Base-by-base conservation (phyloP, 2,113 vertebrate genomes). In the Ptychochromis oligacanthus region DNA sequence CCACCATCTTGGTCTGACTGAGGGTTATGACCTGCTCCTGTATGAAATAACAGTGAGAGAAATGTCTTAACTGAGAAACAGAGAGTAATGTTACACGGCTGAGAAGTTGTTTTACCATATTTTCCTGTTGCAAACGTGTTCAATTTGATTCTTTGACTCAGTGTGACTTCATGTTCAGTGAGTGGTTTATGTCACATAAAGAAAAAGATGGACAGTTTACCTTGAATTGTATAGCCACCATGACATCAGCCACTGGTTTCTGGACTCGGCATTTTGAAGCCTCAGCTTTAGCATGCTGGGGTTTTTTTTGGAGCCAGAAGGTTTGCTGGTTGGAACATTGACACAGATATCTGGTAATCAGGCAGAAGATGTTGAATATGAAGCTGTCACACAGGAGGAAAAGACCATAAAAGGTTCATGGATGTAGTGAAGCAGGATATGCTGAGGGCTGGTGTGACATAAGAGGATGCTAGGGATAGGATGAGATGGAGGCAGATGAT, bases 391-490 rank as follows among this genome's bases (percentile, higher is more conserved):
- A 4, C 28, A 31, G 28, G 28, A 31, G 28, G 3, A 2, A 31
- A 31, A 31, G 28, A 31, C 28, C 0, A 0, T 2, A 43, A 12
- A 24, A 24, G n/a, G 1, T 24, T 65, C 36, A 0, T 65, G 38
- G 38, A 65, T 26, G 62, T 65, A 65, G 62, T 43, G 1, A 43
- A 14, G 12, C 4, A 13, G 40, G 13, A 4, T 4, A 24, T 43
- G 14, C n/a, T 24, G 38, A 43, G 7, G 24, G 28, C 28, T 31
- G 28, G 28, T 31, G 28, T 31, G 28, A 31, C 28, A 31, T 2
- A 31, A 31, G 28, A 31, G 28, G 28, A 31, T 31, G 28, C 28
- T 31, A n/a, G 28, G 28, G 28, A 31, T 31, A 31, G 28, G 28
- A 4, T 11, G 38, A 7, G 34, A 36, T 36, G 34, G 34, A 36